These are phyloP conservation scores for Danio rerio DNA, from an alignment of 2,113 vertebrate species.

Conservation along the genomic window GRCz12tu NC_133199.1:29572501-29573000, in stretches of 20 bases:
- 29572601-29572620: too few relatives aligned
- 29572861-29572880: slow-evolving; percentile 91
- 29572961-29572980: not conserved
- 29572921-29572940: not conserved
- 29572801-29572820: slow-evolving; percentile 85
- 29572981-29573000: not conserved
- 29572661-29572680: too few relatives aligned
- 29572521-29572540: too few relatives aligned
- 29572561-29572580: too few relatives aligned
- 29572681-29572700: too few relatives aligned
- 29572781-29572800: slow-evolving; percentile 89
- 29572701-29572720: not conserved
- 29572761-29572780: not conserved
- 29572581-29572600: too few relatives aligned
- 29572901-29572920: slow-evolving; percentile 83
- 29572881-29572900: slow-evolving; percentile 91
- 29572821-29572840: slow-evolving; percentile 87
- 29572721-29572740: not conserved
- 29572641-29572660: too few relatives aligned
- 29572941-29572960: not conserved
- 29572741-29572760: not conserved
- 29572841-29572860: slow-evolving; percentile 87
- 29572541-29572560: too few relatives aligned
- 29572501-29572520: too few relatives aligned
- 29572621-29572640: too few relatives aligned